These are phyloP conservation scores for Drosophila infuscata DNA, from an alignment of 2,888 invertebrate species.

Conservation along the genomic window DNA sequence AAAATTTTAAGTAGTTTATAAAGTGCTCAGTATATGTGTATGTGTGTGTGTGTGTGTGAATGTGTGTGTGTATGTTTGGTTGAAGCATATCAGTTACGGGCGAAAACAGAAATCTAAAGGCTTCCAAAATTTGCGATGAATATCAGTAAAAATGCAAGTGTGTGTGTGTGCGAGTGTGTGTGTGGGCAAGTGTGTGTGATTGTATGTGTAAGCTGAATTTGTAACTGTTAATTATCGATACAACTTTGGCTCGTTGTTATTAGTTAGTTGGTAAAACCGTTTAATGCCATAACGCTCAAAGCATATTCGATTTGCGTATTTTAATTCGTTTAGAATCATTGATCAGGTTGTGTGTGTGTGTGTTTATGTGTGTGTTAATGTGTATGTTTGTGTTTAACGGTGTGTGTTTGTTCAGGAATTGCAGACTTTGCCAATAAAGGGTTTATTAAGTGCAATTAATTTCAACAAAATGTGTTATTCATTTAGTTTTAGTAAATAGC, in stretches of 20 bases:
- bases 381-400: too few relatives aligned
- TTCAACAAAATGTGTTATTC: not conserved
- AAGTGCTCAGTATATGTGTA: conserved; percentile 47
- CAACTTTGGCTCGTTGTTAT: conserved; percentile 45
- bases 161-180: not conserved
- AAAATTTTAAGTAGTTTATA: conserved; percentile 78
- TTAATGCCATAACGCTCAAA: conserved; percentile 44
- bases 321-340: conserved; percentile 58
- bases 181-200: not conserved
- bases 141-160: conserved; percentile 8
- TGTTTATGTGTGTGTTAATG: not conserved
- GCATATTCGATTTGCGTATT: conserved; percentile 50
- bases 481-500: not conserved
- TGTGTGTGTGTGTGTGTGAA: conserved; percentile 29
- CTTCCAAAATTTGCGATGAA: conserved; percentile 29
- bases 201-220: conserved; percentile 1
- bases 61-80: conserved; percentile 11
- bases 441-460: conserved; percentile 3
- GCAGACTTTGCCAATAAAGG: not conserved
- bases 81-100: conserved; percentile 53
- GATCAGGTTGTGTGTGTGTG: not conserved
- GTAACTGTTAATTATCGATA: conserved; percentile 43
- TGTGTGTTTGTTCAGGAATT: not conserved
- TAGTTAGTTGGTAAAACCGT: conserved; percentile 45
- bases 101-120: conserved; percentile 31